These are phyloP conservation scores for Galerucella pusilla DNA, from an alignment of 2,888 invertebrate species.

Conservation along the genomic window DNA sequence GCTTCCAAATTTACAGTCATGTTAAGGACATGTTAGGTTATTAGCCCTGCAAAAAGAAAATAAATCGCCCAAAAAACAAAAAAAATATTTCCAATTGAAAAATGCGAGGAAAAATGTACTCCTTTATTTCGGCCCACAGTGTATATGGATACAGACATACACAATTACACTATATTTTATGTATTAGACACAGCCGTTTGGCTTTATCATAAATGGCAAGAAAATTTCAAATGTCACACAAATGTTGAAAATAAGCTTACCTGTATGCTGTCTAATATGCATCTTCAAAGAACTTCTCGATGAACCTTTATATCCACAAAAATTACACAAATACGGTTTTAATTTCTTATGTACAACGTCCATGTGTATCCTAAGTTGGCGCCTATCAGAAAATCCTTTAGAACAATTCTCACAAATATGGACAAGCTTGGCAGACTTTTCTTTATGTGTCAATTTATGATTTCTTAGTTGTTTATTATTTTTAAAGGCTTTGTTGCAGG, in stretches of 20 bases:
- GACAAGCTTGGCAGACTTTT: conserved; percentile 53
- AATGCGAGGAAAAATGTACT: too few species aligned
- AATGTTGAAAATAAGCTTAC: conserved; percentile 59
- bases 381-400: conserved; percentile 68
- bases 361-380: conserved; percentile 69
- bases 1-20: too few species aligned
- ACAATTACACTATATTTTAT: too few species aligned
- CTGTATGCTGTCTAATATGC: conserved; percentile 78
- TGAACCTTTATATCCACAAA: conserved; percentile 75
- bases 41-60: too few species aligned
- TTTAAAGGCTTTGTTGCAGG: conserved; percentile 83
- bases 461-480: conserved; percentile 82
- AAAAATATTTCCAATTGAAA: too few species aligned
- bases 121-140: too few species aligned
- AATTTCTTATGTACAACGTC: conserved; percentile 75
- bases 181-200: too few species aligned
- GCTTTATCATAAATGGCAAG: too few species aligned
- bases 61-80: too few species aligned
- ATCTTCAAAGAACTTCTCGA: conserved; percentile 74
- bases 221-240: background rate
- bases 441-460: conserved; percentile 75
- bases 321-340: conserved; percentile 74
- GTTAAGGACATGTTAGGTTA: too few species aligned
- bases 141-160: too few species aligned
- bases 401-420: conserved; percentile 71